These are phyloP conservation scores for Embiotoca jacksoni DNA, from an alignment of 2,113 vertebrate genomes.

Conservation along the genomic window DNA sequence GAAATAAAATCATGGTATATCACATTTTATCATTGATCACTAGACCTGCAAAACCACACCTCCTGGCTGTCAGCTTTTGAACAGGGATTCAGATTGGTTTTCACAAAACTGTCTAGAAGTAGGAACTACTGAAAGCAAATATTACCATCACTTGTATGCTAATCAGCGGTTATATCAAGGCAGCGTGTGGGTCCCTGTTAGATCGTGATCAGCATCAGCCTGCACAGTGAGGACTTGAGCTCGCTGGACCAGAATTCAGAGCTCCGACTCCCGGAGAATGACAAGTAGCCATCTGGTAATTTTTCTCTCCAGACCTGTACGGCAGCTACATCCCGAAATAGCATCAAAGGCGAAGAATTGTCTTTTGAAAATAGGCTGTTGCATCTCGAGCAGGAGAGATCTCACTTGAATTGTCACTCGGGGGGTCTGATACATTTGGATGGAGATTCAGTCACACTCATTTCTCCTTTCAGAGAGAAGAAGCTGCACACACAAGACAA, in stretches of 20 bases:
- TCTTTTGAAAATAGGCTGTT: slow-evolving; percentile 65
- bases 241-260: slow-evolving; percentile 44
- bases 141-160: background rate
- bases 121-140: background rate
- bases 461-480: slow-evolving; percentile 15
- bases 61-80: background rate
- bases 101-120: background rate
- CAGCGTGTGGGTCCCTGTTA: slow-evolving; percentile 20
- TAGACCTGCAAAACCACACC: background rate
- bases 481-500: slow-evolving; percentile 38
- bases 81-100: background rate
- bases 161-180: slow-evolving; percentile 22
- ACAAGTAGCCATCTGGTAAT: slow-evolving; percentile 77
- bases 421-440: slow-evolving; percentile 66
- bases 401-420: slow-evolving; percentile 67
- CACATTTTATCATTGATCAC: background rate
- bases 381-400: slow-evolving; percentile 44
- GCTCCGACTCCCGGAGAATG: slow-evolving; percentile 60
- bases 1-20: background rate
- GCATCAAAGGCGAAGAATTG: slow-evolving; percentile 72
- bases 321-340: slow-evolving; percentile 69
- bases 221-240: slow-evolving; percentile 29
- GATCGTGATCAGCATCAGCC: slow-evolving; percentile 55
- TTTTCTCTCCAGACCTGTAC: slow-evolving; percentile 62
- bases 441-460: slow-evolving; percentile 35